These are phyloP conservation scores for Dugesia japonica DNA, from an alignment of 2,888 invertebrate genomes.

Conservation along the genomic window DNA sequence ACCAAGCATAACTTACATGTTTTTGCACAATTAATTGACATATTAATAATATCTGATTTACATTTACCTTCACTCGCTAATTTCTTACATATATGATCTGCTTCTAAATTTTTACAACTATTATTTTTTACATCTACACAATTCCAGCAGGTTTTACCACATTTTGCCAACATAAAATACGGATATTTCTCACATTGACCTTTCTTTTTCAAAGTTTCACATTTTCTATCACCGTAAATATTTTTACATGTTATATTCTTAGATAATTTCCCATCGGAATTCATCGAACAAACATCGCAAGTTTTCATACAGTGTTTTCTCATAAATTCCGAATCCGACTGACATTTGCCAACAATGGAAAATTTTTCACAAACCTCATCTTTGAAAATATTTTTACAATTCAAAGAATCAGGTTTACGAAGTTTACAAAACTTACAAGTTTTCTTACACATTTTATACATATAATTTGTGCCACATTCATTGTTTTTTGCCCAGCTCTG, in stretches of 20 bases:
- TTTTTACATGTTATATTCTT: not conserved
- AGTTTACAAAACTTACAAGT: not conserved
- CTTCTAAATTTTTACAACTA: not conserved
- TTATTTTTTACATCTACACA: not conserved
- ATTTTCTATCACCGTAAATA: not conserved
- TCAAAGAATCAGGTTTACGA: not conserved
- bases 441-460: not conserved
- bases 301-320: not conserved
- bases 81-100: not conserved
- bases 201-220: not conserved
- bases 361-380: not conserved
- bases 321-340: not conserved
- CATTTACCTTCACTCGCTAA: not conserved
- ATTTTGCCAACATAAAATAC: not conserved
- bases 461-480: not conserved
- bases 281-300: not conserved
- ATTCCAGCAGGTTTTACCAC: not conserved
- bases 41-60: not conserved
- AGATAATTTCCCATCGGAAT: not conserved
- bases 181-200: slow-evolving; percentile 15
- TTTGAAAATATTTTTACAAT: not conserved
- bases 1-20: not conserved
- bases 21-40: not conserved
- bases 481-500: too few species aligned
- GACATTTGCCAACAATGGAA: not conserved